Conservation (phyloP, 2,888 invertebrate genomes). For the Operophtera brumata region DNA sequence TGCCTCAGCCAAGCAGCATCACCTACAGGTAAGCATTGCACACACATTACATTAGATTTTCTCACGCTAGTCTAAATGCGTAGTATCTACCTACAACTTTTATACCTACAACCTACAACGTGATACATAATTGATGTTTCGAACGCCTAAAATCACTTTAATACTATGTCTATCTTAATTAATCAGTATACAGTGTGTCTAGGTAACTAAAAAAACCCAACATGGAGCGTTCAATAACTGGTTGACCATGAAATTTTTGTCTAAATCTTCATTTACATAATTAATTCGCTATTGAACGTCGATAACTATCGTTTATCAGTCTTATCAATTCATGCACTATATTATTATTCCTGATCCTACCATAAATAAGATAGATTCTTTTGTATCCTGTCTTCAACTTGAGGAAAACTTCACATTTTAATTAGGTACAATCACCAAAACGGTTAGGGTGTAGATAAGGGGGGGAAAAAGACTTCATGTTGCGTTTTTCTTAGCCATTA, state of each 20-base stretch:
- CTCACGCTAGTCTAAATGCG: slow-evolving; percentile 44
- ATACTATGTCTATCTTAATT: not conserved
- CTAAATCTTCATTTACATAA: slow-evolving; percentile 12
- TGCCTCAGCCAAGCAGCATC: slow-evolving; percentile 50
- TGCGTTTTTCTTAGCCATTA: too few relatives aligned
- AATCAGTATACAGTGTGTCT: not conserved
- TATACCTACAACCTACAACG: too few relatives aligned
- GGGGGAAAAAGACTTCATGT: too few relatives aligned
- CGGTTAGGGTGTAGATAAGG: too few relatives aligned
- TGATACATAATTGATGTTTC: slow-evolving; percentile 22
- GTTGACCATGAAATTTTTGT: slow-evolving; percentile 25
- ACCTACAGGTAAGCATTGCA: slow-evolving; percentile 47
- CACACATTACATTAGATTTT: slow-evolving; percentile 48
- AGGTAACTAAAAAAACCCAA: not conserved
- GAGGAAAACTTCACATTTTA: too few relatives aligned
- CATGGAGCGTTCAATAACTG: not conserved
- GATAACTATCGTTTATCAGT: not conserved
- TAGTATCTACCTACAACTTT: slow-evolving; percentile 42
- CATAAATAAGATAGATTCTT: too few relatives aligned
- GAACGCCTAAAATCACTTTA: slow-evolving; percentile 4
- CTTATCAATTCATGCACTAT: not conserved
- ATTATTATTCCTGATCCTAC: not conserved
- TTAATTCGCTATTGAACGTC: slow-evolving; percentile 2
- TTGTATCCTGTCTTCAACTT: too few relatives aligned
- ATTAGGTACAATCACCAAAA: too few relatives aligned